Evolutionary conservation across 2,113 vertebrate species (phyloP).

Genomic region (Oncorhynchus tshawytscha): DNA sequence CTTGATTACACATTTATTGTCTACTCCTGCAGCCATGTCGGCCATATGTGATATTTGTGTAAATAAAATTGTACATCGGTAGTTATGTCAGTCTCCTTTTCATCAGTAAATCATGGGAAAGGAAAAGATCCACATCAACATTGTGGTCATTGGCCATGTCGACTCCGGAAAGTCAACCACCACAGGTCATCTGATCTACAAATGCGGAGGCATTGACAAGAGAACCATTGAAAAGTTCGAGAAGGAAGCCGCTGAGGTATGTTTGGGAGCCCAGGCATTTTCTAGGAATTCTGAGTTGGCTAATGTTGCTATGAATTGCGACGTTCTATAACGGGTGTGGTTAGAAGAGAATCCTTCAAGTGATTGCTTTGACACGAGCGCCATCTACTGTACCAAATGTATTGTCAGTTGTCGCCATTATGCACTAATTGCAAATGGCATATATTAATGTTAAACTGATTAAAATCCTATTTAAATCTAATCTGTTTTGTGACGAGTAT

Average conservation of each 20-base stretch:
- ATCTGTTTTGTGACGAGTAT: too few relatives aligned
- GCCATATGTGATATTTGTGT: not conserved
- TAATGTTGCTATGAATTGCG: not conserved
- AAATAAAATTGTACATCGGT: too few relatives aligned
- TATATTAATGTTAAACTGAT: too few relatives aligned
- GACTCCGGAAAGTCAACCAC: constrained; percentile 80
- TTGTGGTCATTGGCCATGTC: constrained; percentile 81
- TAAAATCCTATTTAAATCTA: too few relatives aligned
- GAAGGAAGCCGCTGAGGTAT: constrained; percentile 75
- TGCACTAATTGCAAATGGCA: too few relatives aligned
- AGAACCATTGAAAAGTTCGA: constrained; percentile 81
- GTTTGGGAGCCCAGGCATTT: constrained; percentile 1
- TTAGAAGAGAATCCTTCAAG: not conserved
- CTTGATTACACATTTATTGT: too few relatives aligned
- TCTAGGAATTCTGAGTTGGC: too few relatives aligned
- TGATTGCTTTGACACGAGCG: constrained; percentile 12
- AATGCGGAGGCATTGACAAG: constrained; percentile 79
- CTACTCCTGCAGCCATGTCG: not conserved
- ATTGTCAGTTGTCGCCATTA: not conserved
- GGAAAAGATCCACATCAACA: constrained; percentile 79
- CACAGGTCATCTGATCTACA: constrained; percentile 78
- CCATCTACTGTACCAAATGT: constrained; percentile 50
- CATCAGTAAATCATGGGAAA: constrained; percentile 70
- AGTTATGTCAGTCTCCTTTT: not conserved
- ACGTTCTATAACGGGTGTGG: not conserved